Conservation (phyloP, 2,113 vertebrate species). For the Zapus hudsonius region DNA sequence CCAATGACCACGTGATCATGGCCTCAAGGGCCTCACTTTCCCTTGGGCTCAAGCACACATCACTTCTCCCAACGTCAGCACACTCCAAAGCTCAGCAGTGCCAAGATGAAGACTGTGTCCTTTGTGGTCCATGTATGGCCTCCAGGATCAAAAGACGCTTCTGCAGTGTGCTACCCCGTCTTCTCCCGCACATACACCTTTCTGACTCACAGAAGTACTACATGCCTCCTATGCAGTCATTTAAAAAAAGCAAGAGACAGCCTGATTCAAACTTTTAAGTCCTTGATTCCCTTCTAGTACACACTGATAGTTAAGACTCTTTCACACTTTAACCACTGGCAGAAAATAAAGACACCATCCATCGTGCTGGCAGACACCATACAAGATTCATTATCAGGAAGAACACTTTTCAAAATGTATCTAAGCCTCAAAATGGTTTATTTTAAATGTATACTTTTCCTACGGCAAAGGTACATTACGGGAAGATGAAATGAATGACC, state of each 20-base stretch:
- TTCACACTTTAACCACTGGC: conserved; percentile 51
- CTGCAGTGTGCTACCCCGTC: background rate
- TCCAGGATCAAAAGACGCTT: conserved; percentile 60
- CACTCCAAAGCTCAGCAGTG: conserved; percentile 12
- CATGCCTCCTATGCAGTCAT: conserved; percentile 52
- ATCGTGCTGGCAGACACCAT: background rate
- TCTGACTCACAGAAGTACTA: conserved; percentile 50
- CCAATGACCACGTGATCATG: conserved; percentile 1
- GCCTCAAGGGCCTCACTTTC: conserved; percentile 42
- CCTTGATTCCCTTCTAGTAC: conserved; percentile 35
- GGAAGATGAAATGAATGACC: conserved; percentile 64
- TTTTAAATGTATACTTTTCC: conserved; percentile 68
- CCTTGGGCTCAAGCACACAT: conserved; percentile 25
- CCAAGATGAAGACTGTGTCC: conserved; percentile 44
- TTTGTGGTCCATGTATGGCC: conserved; percentile 33
- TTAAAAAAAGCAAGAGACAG: conserved; percentile 38
- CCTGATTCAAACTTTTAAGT: conserved; percentile 43
- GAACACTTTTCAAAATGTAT: conserved; percentile 66
- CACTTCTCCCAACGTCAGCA: conserved; percentile 38
- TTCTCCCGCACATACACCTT: conserved; percentile 24
- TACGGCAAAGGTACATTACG: conserved; percentile 42
- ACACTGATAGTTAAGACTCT: conserved; percentile 54
- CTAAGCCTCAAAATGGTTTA: conserved; percentile 72
- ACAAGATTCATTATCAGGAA: conserved; percentile 39
- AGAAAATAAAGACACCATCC: background rate